Evolutionary conservation across 23 tunicate species (phyloP).

Genomic region (Ciona savignyi): DNA sequence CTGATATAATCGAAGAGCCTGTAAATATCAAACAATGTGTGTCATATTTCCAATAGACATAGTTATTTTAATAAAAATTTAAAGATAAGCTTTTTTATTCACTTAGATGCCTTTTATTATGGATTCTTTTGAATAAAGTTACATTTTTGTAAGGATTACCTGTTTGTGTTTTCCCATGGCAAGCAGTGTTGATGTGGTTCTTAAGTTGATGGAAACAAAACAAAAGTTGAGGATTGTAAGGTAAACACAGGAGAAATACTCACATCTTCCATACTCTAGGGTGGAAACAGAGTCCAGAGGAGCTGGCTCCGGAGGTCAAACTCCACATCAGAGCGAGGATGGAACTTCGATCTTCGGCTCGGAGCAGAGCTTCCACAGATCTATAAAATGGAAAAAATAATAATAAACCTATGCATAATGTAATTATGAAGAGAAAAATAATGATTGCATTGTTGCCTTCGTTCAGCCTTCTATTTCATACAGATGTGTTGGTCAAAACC

Average conservation of each 20-base stretch:
- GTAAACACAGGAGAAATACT: too few relatives aligned
- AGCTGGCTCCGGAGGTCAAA: neutral
- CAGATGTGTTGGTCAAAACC: too few relatives aligned
- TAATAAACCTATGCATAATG: neutral
- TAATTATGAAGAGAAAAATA: too few relatives aligned
- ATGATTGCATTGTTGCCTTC: too few relatives aligned
- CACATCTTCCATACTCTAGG: neutral
- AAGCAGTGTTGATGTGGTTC: neutral
- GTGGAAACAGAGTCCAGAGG: neutral
- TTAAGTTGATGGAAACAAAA: neutral
- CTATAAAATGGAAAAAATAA: neutral
- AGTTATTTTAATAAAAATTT: neutral
- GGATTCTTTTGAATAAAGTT: too few relatives aligned
- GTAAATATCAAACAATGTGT: too few relatives aligned
- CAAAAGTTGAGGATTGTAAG: too few relatives aligned
- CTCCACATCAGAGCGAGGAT: neutral
- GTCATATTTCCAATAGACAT: neutral
- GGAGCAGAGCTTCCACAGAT: neutral
- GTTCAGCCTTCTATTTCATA: too few relatives aligned
- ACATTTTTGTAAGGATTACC: too few relatives aligned
- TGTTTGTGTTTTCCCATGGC: neutral
- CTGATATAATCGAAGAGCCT: neutral
- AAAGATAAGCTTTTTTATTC: too few relatives aligned
- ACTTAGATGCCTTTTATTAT: too few relatives aligned
- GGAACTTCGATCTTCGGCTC: neutral